A percentile compares a stretch with the other conserved stretches of the same genome.
Conservation (phyloP, 2,888 invertebrate species). For the Clostera curtula region DNA sequence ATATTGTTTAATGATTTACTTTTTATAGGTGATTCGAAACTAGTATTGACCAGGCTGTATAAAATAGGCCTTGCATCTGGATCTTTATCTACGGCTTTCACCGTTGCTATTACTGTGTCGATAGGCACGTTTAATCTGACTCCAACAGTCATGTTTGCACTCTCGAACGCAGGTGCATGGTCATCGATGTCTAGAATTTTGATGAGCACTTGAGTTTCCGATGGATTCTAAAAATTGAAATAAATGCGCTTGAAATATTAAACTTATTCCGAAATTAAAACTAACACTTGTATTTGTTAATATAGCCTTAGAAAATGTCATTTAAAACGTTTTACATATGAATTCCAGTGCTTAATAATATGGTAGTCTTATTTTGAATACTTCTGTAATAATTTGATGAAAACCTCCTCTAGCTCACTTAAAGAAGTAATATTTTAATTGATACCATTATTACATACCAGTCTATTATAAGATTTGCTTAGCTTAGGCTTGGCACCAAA, state of each 20-base stretch:
- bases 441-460: constrained; percentile 47
- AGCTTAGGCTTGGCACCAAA: constrained; percentile 48
- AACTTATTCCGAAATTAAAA: too few relatives aligned
- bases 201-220: constrained; percentile 79
- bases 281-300: background rate
- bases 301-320: background rate
- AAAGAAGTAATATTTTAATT: too few relatives aligned
- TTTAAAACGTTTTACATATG: background rate
- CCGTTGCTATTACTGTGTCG: constrained; percentile 79
- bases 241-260: too few relatives aligned
- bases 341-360: background rate
- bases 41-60: constrained; percentile 77
- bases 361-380: too few relatives aligned
- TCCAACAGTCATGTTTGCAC: constrained; percentile 78
- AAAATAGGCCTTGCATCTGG: constrained; percentile 78
- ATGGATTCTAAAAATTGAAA: constrained; percentile 78
- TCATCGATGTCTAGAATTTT: constrained; percentile 83
- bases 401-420: too few relatives aligned
- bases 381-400: too few relatives aligned
- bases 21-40: constrained; percentile 70
- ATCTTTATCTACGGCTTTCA: constrained; percentile 81
- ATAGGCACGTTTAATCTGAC: constrained; percentile 84
- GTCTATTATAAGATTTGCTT: constrained; percentile 77
- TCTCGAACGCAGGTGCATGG: constrained; percentile 80
- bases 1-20: constrained; percentile 58